Evolutionary conservation across 2,888 invertebrate species (phyloP).

Genomic region (Xanthorhoe designata): DNA sequence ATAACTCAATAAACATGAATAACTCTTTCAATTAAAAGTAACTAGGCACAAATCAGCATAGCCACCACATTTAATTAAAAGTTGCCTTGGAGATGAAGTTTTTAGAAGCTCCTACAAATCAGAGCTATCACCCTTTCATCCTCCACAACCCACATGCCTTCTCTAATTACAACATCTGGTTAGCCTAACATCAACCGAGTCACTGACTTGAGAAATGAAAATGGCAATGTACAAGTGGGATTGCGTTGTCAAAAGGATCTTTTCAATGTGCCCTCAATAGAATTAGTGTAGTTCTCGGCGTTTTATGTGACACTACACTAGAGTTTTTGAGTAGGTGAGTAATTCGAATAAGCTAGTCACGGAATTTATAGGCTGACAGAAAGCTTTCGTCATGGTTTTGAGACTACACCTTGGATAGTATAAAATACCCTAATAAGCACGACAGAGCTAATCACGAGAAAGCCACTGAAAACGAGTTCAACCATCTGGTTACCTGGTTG

Average conservation of each 20-base stretch:
- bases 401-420: too few relatives aligned
- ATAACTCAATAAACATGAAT: too few relatives aligned
- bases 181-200: conserved; percentile 8
- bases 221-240: neutral
- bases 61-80: too few relatives aligned
- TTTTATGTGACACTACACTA: neutral
- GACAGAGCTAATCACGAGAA: too few relatives aligned
- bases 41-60: too few relatives aligned
- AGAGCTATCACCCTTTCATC: neutral
- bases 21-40: too few relatives aligned
- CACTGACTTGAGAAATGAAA: conserved; percentile 18
- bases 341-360: neutral
- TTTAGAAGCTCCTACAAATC: neutral
- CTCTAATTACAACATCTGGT: conserved; percentile 8
- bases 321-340: neutral
- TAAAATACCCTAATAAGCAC: too few relatives aligned
- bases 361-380: neutral
- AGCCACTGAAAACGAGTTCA: too few relatives aligned
- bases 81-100: too few relatives aligned
- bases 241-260: neutral
- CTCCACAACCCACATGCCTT: neutral
- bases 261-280: neutral
- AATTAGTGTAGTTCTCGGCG: neutral
- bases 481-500: too few relatives aligned
- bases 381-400: too few relatives aligned